A percentile compares a stretch with the other conserved stretches of the same genome.
Conservation (phyloP, 2,113 vertebrate genomes). For the Aphyosemion australe region DNA sequence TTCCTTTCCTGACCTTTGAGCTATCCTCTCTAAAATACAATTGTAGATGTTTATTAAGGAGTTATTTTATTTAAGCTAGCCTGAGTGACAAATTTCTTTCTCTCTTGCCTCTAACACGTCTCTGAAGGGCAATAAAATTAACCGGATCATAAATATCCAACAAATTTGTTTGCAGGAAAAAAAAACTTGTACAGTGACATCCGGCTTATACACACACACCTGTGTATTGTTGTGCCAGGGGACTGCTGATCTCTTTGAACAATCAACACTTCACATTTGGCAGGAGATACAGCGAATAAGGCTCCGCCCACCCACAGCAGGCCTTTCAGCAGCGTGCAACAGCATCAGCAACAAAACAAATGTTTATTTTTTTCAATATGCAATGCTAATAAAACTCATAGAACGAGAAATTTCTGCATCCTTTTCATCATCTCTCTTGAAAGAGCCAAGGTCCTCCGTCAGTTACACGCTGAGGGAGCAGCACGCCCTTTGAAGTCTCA, state of each 20-base stretch:
- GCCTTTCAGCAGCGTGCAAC: slow-evolving; percentile 49
- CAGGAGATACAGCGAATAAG: slow-evolving; percentile 53
- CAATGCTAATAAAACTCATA: slow-evolving; percentile 74
- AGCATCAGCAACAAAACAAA: slow-evolving; percentile 58
- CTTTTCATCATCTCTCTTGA: slow-evolving; percentile 73
- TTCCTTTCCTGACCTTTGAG: too few relatives aligned
- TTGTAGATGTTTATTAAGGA: too few relatives aligned
- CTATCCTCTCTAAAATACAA: too few relatives aligned
- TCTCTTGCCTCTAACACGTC: neutral
- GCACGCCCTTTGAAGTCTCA: slow-evolving; percentile 75
- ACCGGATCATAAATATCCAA: too few relatives aligned
- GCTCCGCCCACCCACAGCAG: slow-evolving; percentile 29
- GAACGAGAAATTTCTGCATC: slow-evolving; percentile 63
- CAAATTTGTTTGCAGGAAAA: too few relatives aligned
- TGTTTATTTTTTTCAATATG: slow-evolving; percentile 56
- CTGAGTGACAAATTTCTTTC: neutral
- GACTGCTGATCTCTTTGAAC: slow-evolving; percentile 58
- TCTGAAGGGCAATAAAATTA: too few relatives aligned
- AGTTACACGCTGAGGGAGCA: slow-evolving; percentile 58
- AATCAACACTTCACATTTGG: slow-evolving; percentile 68
- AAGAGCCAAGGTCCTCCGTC: slow-evolving; percentile 65
- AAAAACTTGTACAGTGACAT: too few relatives aligned
- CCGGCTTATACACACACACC: neutral
- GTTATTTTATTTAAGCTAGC: too few relatives aligned
- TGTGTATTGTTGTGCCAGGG: slow-evolving; percentile 15